Conservation (phyloP, 2,113 vertebrate species). For the Murina feae region DNA sequence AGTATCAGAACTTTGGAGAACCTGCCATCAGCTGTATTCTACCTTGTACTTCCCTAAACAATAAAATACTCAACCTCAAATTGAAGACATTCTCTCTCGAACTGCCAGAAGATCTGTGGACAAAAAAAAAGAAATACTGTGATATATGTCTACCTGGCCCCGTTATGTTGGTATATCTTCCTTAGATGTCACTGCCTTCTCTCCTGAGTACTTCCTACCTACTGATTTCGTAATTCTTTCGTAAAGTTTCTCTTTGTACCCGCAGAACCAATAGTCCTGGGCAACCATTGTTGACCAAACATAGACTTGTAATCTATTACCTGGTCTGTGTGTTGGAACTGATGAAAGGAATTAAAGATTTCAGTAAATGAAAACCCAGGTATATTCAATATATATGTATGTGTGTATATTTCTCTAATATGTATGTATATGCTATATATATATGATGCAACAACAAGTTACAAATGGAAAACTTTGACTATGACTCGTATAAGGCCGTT, state of each 20-base stretch:
- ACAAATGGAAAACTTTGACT: slow-evolving; percentile 16
- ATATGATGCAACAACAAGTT: not conserved
- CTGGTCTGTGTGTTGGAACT: not conserved
- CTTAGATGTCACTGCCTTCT: not conserved
- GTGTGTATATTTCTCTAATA: not conserved
- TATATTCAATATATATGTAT: not conserved
- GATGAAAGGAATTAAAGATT: slow-evolving; percentile 6
- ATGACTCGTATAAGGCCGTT: not conserved
- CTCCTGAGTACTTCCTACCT: not conserved
- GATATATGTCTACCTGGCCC: not conserved
- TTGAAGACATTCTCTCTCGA: not conserved
- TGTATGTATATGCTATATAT: not conserved
- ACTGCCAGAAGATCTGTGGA: not conserved
- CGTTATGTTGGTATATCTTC: not conserved
- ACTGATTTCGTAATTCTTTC: not conserved
- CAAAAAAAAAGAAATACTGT: not conserved
- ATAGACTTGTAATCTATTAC: not conserved
- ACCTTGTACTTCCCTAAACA: not conserved
- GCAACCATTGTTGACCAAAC: not conserved
- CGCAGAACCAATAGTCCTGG: not conserved
- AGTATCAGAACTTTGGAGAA: not conserved
- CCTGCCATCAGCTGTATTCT: not conserved
- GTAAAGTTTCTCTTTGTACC: not conserved
- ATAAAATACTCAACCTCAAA: not conserved
- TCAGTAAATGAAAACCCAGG: not conserved